Evolutionary conservation across 2,888 invertebrate species (phyloP).

Genomic region (Camptogramma bilineatum): DNA sequence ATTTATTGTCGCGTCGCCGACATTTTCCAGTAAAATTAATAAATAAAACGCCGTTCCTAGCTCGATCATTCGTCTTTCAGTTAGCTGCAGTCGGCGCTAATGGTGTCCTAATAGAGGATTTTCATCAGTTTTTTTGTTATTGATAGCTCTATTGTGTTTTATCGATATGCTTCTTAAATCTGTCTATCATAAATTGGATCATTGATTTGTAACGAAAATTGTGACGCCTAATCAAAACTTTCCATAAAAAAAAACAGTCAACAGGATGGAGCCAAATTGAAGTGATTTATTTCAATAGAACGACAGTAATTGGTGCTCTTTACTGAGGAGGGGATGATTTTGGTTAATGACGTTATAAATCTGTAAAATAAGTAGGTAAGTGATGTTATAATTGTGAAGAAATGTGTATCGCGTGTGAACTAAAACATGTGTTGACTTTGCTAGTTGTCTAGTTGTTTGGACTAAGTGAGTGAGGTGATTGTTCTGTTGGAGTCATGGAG

Average conservation of each 20-base stretch:
- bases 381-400: no score
- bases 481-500: conserved; percentile 60
- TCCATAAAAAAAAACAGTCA: not conserved
- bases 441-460: not conserved
- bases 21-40: conserved; percentile 38
- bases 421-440: not conserved
- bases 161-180: no score
- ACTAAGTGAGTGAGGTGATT: not conserved
- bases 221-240: conserved; percentile 2
- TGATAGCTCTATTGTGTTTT: not conserved
- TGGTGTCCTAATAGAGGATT: conserved; percentile 25
- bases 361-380: no score
- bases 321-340: no score
- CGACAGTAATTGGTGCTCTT: not conserved
- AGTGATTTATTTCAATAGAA: not conserved
- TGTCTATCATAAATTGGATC: not conserved
- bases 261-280: not conserved
- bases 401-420: not conserved
- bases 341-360: no score
- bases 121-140: not conserved
- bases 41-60: conserved; percentile 27
- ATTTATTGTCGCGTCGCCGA: conserved; percentile 32
- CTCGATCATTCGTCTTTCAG: conserved; percentile 25
- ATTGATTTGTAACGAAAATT: not conserved
- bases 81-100: conserved; percentile 24